Percentiles rank a stretch among this genome's conserved stretches.
These are phyloP conservation scores for Eurypyga helias DNA, from an alignment of 2,113 vertebrate genomes.

Conservation along the genomic window DNA sequence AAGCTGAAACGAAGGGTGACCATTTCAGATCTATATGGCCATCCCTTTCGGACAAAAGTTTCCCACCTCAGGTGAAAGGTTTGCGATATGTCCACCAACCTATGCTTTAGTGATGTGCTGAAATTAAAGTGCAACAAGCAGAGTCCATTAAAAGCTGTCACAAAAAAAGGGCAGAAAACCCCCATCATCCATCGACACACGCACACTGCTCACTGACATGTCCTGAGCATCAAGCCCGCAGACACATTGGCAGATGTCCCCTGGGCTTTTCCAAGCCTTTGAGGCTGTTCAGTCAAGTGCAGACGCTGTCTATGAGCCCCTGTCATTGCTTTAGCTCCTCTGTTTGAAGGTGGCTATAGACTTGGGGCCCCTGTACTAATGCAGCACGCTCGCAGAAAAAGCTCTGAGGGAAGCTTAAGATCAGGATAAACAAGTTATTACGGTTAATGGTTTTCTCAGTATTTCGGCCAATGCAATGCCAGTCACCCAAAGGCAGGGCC, in stretches of 20 bases:
- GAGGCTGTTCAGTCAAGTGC: slow-evolving; percentile 12
- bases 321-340: not conserved
- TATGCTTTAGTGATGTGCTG: not conserved
- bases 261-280: slow-evolving; percentile 4
- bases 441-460: not conserved
- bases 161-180: not conserved
- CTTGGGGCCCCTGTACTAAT: not conserved
- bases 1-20: not conserved
- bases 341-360: not conserved
- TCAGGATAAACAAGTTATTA: slow-evolving; percentile 30
- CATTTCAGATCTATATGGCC: not conserved
- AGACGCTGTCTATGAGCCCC: not conserved
- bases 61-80: not conserved
- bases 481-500: not conserved
- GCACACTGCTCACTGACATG: not conserved
- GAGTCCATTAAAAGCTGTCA: not conserved
- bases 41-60: not conserved
- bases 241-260: not conserved
- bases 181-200: not conserved
- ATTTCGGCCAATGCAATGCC: not conserved
- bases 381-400: not conserved
- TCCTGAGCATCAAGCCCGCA: not conserved
- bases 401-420: not conserved
- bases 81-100: not conserved
- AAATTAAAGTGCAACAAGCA: not conserved